These are phyloP conservation scores for Saccostrea cuccullata DNA, from an alignment of 1,140 invertebrate genomes.

Conservation along the genomic window DNA sequence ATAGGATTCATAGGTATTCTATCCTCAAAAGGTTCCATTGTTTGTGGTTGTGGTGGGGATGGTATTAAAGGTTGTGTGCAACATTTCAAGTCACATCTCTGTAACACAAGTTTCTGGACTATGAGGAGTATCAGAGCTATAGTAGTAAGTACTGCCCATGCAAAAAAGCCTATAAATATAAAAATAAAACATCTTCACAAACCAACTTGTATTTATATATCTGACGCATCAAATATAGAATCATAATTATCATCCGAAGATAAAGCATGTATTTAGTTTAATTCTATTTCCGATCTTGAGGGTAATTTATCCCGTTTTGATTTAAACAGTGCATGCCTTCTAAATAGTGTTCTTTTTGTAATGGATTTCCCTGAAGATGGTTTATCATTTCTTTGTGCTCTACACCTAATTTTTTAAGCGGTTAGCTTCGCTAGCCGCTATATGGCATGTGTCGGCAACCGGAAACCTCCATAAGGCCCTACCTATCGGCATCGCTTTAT, in stretches of 20 bases:
- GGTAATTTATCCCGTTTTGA: too few species aligned
- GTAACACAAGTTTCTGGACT: not conserved
- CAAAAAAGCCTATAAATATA: slow-evolving; percentile 31
- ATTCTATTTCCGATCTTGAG: not conserved
- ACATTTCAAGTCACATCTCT: slow-evolving; percentile 2
- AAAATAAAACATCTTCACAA: slow-evolving; percentile 34
- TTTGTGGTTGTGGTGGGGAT: slow-evolving; percentile 24
- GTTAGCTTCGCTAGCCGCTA: too few species aligned
- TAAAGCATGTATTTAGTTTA: slow-evolving; percentile 15
- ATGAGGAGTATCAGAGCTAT: slow-evolving; percentile 33
- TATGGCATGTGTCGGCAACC: too few species aligned
- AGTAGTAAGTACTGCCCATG: not conserved
- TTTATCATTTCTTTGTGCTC: slow-evolving; percentile 31
- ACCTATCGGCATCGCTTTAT: too few species aligned
- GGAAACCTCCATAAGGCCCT: too few species aligned
- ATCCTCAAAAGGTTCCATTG: not conserved
- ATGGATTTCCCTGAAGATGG: too few species aligned
- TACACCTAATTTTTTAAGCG: slow-evolving; percentile 33
- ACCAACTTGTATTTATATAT: slow-evolving; percentile 35
- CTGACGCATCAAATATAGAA: slow-evolving; percentile 37
- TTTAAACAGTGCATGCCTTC: too few species aligned
- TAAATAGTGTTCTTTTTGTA: too few species aligned
- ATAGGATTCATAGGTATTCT: slow-evolving; percentile 33
- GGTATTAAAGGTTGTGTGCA: slow-evolving; percentile 36
- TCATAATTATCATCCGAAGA: slow-evolving; percentile 32